phyloP scores from a whole-genome alignment of 92 coral and sea anemone species.

The Porites lobata region DNA sequence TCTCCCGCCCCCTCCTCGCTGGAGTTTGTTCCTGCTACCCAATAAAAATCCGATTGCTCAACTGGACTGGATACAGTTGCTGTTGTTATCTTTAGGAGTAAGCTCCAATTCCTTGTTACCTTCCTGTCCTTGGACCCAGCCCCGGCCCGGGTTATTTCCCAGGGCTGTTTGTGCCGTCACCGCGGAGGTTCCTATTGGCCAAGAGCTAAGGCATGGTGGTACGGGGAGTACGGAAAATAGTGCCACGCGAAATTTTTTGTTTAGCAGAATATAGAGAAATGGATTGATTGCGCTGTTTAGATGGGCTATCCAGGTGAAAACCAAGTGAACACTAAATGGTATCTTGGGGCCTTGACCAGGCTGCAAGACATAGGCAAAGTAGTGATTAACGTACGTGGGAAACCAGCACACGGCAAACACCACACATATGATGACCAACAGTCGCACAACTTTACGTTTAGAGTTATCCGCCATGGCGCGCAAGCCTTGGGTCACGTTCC shows the following conservation, averaged over 20 bases:
- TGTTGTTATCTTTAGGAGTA: neutral
- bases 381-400: conserved; percentile 53
- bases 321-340: neutral
- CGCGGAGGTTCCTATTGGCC: neutral
- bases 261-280: conserved; percentile 49
- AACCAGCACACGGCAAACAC: conserved; percentile 64
- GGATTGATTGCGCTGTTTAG: conserved; percentile 62
- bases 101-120: neutral
- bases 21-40: no score
- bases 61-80: no score
- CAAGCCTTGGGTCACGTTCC: conserved; percentile 29
- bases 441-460: conserved; percentile 45
- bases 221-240: neutral
- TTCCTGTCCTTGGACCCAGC: neutral
- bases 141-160: neutral
- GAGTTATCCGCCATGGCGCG: conserved; percentile 39
- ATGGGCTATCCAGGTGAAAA: conserved; percentile 50
- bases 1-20: no score
- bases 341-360: conserved; percentile 1
- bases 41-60: no score
- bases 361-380: neutral
- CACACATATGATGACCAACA: conserved; percentile 43
- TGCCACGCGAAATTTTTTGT: conserved; percentile 38
- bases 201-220: neutral
- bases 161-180: neutral